A percentile compares a stretch with the other conserved stretches of the same genome.
Conservation (phyloP, 2,113 vertebrate species). For the Ochotona curzoniae region DNA sequence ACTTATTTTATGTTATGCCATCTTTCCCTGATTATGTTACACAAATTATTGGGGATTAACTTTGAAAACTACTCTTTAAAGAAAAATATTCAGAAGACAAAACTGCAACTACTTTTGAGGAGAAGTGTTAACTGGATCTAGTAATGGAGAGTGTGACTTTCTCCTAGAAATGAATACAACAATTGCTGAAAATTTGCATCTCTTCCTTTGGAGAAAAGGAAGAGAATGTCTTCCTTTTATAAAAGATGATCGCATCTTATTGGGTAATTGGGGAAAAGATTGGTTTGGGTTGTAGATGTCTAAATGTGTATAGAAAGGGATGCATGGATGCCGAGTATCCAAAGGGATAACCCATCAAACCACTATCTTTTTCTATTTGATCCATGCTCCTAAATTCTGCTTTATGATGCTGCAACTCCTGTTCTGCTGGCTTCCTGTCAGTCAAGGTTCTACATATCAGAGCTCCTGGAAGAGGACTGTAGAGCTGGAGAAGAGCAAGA, state of each 20-base stretch:
- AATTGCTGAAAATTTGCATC: background rate
- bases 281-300: background rate
- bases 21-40: background rate
- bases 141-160: background rate
- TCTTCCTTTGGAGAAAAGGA: background rate
- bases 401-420: background rate
- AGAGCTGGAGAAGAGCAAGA: background rate
- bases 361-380: background rate
- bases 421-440: background rate
- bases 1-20: background rate
- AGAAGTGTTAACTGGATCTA: background rate
- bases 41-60: background rate
- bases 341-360: background rate
- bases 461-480: background rate
- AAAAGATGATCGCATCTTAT: background rate
- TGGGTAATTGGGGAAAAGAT: too few species aligned
- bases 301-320: background rate
- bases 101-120: background rate
- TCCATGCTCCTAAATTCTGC: background rate
- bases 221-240: background rate
- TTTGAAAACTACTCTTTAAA: background rate
- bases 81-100: background rate
- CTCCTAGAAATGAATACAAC: background rate
- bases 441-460: accelerated
- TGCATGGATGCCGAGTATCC: background rate